Conservation (phyloP, 1,140 invertebrate genomes). For the Nixonia krombeini region DNA sequence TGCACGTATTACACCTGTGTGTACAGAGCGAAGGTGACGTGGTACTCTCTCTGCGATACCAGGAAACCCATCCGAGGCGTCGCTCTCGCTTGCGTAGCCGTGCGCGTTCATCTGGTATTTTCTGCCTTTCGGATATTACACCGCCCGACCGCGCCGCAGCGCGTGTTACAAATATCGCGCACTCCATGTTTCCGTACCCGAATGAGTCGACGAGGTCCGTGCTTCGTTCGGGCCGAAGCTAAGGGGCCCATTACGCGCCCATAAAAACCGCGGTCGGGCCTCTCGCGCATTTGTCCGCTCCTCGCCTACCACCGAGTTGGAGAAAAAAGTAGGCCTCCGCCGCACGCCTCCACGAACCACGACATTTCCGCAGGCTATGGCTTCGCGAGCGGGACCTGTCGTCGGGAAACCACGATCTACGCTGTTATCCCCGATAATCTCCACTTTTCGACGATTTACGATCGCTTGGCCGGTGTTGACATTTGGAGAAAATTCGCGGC, state of each 20-base stretch:
- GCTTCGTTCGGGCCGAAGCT: conserved; percentile 45
- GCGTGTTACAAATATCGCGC: conserved; percentile 8
- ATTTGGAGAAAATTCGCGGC: too few relatives aligned
- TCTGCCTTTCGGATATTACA: conserved; percentile 19
- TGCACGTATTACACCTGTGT: conserved; percentile 40
- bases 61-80: conserved; percentile 43
- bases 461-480: too few relatives aligned
- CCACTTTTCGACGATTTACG: too few relatives aligned
- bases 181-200: conserved; percentile 46
- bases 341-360: too few relatives aligned
- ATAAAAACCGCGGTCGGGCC: conserved; percentile 62
- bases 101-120: conserved; percentile 37
- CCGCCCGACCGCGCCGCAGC: neutral
- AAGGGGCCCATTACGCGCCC: conserved; percentile 66
- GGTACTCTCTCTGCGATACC: conserved; percentile 38
- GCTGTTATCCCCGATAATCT: too few relatives aligned
- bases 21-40: conserved; percentile 22
- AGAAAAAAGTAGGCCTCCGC: conserved; percentile 21
- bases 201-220: conserved; percentile 30
- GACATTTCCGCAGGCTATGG: conserved; percentile 51
- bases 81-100: too few relatives aligned
- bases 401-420: too few relatives aligned
- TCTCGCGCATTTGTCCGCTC: conserved; percentile 51
- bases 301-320: conserved; percentile 14
- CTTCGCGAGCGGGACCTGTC: too few relatives aligned